Percentiles rank a stretch among this genome's conserved stretches.
These are phyloP conservation scores for Eospalax fontanierii DNA, from an alignment of 2,797 vertebrate genomes.

Conservation along the genomic window DNA sequence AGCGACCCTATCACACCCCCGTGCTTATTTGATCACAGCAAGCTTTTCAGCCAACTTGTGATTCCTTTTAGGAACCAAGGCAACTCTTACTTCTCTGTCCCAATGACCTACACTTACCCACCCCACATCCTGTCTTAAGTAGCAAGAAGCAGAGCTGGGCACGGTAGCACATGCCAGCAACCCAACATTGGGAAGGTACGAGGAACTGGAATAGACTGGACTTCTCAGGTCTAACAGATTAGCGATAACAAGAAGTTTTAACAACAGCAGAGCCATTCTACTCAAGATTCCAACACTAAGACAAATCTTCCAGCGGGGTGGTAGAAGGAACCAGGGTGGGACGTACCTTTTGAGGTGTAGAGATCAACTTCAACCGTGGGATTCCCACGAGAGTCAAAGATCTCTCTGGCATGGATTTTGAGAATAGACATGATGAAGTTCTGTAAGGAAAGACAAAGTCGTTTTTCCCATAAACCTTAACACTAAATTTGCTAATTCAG, in stretches of 20 bases:
- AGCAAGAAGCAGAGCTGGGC: not conserved
- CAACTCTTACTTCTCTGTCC: not conserved
- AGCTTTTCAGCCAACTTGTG: not conserved
- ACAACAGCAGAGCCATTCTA: no score
- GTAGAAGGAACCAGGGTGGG: not conserved
- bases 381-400: constrained; percentile 99
- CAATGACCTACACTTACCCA: not conserved
- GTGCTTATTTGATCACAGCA: not conserved
- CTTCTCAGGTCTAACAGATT: no score
- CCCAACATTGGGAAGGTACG: not conserved
- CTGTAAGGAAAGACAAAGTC: constrained; percentile 70
- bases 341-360: constrained; percentile 95
- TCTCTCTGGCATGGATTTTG: constrained; percentile 96
- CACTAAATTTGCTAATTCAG: not conserved
- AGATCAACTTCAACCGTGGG: constrained; percentile 99
- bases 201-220: not conserved
- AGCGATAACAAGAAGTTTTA: no score
- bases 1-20: no score
- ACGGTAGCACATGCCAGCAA: not conserved
- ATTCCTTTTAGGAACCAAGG: not conserved
- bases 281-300: no score
- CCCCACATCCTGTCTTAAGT: not conserved
- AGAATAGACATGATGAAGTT: constrained; percentile 95
- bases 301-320: not conserved
- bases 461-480: not conserved